Evolutionary conservation across 2,113 vertebrate genomes (phyloP), one percentile per base, ranked within the genome.

Genomic region (Promerops cafer): DNA sequence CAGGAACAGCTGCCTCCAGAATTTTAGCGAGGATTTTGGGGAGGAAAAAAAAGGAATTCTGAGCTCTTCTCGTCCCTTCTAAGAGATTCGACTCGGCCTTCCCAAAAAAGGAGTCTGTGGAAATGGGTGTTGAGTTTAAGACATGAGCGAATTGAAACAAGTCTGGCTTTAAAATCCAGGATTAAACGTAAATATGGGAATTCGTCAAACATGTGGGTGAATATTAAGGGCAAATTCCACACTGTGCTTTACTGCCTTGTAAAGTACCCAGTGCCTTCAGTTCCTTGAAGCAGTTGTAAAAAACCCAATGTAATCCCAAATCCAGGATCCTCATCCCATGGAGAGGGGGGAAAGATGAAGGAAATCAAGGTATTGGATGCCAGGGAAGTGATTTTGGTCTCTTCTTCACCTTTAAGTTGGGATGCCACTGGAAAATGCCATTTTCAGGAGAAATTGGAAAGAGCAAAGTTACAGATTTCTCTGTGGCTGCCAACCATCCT

Each of bases 31-130:
- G 16, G n/a, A 26, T 89, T 89, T 90, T 85, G 56, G 89, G 76
- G 94, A 78, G 70, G 54, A 61, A 86, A 90, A 94, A 96, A 26
- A 88, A 70, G 8, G 17, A 76, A 89, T 97, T 96, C 56, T 59
- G 66, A 85, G 52, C 24, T 2, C 5, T 70, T 85, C 79, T 50
- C 6, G 22, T 35, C n/a, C 65, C 21, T 65, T 54, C 23, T 3
- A 16, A 83, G 52, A 35, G 47, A 59, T 57, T 60, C 22, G 6
- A n/a, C n/a, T 70, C 1, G 0, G 22, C 40, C 24, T 80, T 75
- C 81, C 56, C 83, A 6, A 60, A 83, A 82, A 2, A 63, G 35
- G 47, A 44, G 60, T 52, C 57, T 3, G 22, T 13, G 61, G 78
- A 40, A 74, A 63, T 10, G 15, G 33, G 42, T 52, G 40, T 11